Percentiles rank a stretch among this genome's conserved stretches.
phyloP scores from a whole-genome alignment of 2,797 vertebrate genomes.

The Rhynchonycteris naso region DNA sequence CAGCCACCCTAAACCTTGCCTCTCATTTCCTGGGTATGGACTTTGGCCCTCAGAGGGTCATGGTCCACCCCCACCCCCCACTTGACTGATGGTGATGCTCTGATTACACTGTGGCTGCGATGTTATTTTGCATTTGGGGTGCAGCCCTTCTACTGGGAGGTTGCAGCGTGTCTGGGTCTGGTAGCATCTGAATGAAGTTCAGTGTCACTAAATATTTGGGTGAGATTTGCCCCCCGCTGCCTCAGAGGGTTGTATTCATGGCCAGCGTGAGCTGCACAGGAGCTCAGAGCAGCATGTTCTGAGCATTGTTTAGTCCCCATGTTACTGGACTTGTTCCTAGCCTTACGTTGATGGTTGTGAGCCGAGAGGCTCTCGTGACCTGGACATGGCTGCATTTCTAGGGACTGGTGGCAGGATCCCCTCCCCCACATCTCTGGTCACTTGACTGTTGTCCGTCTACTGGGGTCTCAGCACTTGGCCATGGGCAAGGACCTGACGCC shows the following conservation, averaged over 20 bases:
- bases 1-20: not conserved
- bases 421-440: not conserved
- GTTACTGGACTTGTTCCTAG: not conserved
- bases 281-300: too few relatives aligned
- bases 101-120: not conserved
- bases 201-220: too few relatives aligned
- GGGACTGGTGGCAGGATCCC: not conserved
- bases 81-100: not conserved
- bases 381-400: not conserved
- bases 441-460: not conserved
- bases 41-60: too few relatives aligned
- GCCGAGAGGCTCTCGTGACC: too few relatives aligned
- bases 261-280: not conserved
- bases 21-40: not conserved
- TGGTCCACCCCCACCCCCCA: fast-evolving
- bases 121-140: not conserved
- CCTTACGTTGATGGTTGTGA: too few relatives aligned
- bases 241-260: fast-evolving
- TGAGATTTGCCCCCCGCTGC: not conserved
- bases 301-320: not conserved
- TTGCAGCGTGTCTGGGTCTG: not conserved
- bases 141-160: not conserved
- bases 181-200: not conserved
- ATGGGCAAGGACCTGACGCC: too few relatives aligned
- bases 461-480: not conserved